Evolutionary conservation across 2,113 vertebrate species (phyloP), one percentile per base, ranked within the genome.

Genomic region (Cottus gobio): DNA sequence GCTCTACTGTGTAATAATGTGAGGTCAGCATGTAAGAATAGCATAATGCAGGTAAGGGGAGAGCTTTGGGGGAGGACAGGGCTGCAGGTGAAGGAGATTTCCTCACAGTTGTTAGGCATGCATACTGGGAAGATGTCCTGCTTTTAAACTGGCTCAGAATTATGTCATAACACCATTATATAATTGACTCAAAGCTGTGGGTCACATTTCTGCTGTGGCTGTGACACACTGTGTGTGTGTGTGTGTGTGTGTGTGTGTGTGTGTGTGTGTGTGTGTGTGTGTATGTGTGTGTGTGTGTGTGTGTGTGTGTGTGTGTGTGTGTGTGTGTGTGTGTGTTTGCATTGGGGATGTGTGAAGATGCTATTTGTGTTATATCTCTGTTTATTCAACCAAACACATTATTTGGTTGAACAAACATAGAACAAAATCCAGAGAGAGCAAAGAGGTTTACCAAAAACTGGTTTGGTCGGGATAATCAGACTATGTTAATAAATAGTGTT

Each of bases 1-100:
- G 78, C 76, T 79, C 69, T 71, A 57, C 70, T 87, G 80, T 83
- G 65, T 82, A 77, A 85, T 82, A 77, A 85, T 84, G 57, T 65
- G 71, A 88, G 85, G 84, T 84, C 84, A 88, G 54, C 39, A 28
- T 88, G 75, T 60, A 57, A 72, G 80, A 42, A 68, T 74, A 74
- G 68, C 48, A 54, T 63, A 48, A 64, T 74, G 70, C 64, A 84
- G 66, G 58, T 77, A 61, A 71, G 57, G 46, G 56, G 66, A 79
- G 79, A 81, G 68, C 37, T n/a, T n/a, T n/a, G n/a, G 48, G 5
- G 66, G 36, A 10, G 50, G 82, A 36, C 48, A 67, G 54, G 67
- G 24, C 26, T 69, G 66, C 48, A 57, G 31, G 76, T 83, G 63
- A 82, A 71, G 63, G 68, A 80, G 83, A 68, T 79, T 80, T 89